phyloP scores from a whole-genome alignment of 1,140 invertebrate species.

The Cotesia typhae region DNA sequence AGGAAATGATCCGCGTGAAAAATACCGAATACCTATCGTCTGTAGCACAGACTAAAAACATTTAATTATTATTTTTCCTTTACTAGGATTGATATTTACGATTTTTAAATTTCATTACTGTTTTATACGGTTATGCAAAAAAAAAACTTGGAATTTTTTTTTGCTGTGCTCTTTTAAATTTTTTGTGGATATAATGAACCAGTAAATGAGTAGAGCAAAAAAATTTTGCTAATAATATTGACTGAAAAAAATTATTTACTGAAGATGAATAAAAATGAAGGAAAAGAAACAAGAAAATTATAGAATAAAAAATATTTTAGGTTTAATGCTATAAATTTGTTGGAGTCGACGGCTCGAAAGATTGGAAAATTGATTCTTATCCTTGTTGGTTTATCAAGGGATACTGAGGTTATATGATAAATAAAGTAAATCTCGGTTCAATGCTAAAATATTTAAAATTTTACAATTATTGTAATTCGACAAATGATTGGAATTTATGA shows the following conservation, averaged over 20 bases:
- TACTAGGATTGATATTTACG: background rate
- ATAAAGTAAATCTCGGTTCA: slow-evolving; percentile 7
- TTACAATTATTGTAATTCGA: background rate
- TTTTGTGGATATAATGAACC: too few species aligned
- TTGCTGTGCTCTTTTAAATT: too few species aligned
- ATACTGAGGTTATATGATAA: slow-evolving; percentile 9
- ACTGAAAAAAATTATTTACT: background rate
- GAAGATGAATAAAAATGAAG: background rate
- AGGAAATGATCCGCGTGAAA: slow-evolving; percentile 38
- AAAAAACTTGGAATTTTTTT: too few species aligned
- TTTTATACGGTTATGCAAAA: too few species aligned
- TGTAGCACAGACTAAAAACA: background rate
- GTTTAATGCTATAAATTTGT: slow-evolving; percentile 37
- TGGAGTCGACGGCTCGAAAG: slow-evolving; percentile 29
- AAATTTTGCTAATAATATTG: background rate
- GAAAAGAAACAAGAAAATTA: background rate
- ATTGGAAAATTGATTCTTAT: slow-evolving; percentile 44
- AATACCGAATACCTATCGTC: slow-evolving; percentile 5
- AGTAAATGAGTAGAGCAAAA: too few species aligned
- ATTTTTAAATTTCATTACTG: too few species aligned
- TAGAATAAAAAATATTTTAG: slow-evolving; percentile 21
- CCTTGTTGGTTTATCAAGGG: slow-evolving; percentile 31
- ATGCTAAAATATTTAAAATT: too few species aligned
- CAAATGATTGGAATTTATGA: background rate
- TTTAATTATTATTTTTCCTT: slow-evolving; percentile 4